These are phyloP conservation scores for Australoheros scitulus DNA, from an alignment of 2,113 vertebrate species.

Conservation along the genomic window DNA sequence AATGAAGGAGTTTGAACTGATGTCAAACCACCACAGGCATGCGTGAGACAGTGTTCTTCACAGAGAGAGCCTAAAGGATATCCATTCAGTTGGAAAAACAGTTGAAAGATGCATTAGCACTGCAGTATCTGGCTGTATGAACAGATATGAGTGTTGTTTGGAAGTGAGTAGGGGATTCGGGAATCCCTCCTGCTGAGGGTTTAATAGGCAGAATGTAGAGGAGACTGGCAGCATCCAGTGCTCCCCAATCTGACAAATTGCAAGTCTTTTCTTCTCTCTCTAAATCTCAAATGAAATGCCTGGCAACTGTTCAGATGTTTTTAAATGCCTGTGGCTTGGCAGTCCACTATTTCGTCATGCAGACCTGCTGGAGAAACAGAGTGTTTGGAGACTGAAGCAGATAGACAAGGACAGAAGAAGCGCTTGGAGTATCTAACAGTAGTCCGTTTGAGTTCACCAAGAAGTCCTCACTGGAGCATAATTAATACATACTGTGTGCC, in stretches of 20 bases:
- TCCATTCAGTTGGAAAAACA: slow-evolving; percentile 6
- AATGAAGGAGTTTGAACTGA: neutral
- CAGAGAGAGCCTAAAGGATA: slow-evolving; percentile 12
- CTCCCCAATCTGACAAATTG: slow-evolving; percentile 13
- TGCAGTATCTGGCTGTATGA: slow-evolving; percentile 15
- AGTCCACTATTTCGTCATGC: slow-evolving; percentile 9
- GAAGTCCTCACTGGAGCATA: neutral
- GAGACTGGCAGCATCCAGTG: slow-evolving; percentile 24
- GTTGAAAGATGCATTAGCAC: slow-evolving; percentile 25
- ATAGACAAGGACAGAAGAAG: slow-evolving; percentile 15
- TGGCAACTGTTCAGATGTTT: slow-evolving; percentile 32
- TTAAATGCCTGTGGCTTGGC: slow-evolving; percentile 33
- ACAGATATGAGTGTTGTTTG: slow-evolving; percentile 19
- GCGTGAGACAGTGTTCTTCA: slow-evolving; percentile 14
- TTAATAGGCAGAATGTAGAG: slow-evolving; percentile 39
- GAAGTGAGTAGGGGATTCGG: slow-evolving; percentile 19
- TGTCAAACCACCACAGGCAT: slow-evolving; percentile 3
- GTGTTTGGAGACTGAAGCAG: slow-evolving; percentile 11
- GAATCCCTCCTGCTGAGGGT: slow-evolving; percentile 35
- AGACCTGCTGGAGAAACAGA: slow-evolving; percentile 5
- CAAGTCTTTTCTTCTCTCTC: slow-evolving; percentile 32
- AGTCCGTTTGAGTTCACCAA: neutral
- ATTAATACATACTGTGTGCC: neutral
- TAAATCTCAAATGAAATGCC: slow-evolving; percentile 42
- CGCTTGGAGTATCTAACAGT: neutral